Conservation (phyloP, 2,113 vertebrate species). For the Cephalophus harveyi region DNA sequence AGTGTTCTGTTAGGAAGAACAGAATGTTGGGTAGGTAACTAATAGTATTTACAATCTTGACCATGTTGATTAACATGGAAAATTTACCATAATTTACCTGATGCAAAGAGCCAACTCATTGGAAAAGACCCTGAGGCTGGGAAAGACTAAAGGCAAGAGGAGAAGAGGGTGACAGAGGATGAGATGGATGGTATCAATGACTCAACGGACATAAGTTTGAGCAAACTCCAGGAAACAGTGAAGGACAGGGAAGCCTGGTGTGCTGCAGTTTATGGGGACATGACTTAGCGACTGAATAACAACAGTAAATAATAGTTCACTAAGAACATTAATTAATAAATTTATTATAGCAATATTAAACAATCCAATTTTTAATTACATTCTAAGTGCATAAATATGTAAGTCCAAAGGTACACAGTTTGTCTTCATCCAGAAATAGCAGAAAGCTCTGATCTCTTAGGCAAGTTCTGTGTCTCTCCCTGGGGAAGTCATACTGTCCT, state of each 20-base stretch:
- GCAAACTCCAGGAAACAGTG: background rate
- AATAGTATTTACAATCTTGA: background rate
- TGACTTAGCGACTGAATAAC: background rate
- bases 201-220: background rate
- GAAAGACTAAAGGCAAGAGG: background rate
- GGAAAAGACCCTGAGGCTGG: background rate
- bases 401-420: background rate
- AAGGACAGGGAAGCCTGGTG: background rate
- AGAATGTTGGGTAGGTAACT: background rate
- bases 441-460: background rate
- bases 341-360: background rate
- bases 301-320: background rate
- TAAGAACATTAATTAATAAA: background rate
- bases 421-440: background rate
- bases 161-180: background rate
- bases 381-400: background rate
- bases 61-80: background rate
- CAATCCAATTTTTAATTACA: background rate
- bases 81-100: background rate
- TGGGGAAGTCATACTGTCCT: background rate
- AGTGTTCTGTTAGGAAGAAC: background rate
- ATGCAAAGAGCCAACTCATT: background rate
- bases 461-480: background rate
- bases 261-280: background rate
- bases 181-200: background rate